phyloP scores from a whole-genome alignment of 2,113 vertebrate species.

The Lasiurus borealis region DNA sequence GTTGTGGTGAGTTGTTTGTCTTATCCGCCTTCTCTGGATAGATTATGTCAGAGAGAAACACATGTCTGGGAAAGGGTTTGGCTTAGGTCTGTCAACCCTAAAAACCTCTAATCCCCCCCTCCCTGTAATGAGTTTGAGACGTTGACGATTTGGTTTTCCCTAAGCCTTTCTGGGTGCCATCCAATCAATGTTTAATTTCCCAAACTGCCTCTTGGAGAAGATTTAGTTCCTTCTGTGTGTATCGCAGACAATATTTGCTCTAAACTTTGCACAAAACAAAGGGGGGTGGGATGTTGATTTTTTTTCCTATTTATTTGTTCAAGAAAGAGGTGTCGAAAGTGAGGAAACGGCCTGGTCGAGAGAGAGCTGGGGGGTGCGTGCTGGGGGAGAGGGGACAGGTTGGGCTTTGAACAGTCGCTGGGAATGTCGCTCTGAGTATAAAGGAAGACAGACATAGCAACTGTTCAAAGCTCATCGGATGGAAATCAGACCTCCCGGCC shows the following conservation, averaged over 20 bases:
- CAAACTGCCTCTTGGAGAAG: constrained; percentile 70
- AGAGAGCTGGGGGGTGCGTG: fast-evolving
- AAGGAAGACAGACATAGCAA: not conserved
- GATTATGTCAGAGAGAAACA: constrained; percentile 8
- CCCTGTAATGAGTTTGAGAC: constrained; percentile 70
- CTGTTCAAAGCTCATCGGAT: fast-evolving
- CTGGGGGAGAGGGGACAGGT: fast-evolving
- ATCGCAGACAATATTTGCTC: constrained; percentile 69
- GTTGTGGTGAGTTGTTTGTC: not conserved
- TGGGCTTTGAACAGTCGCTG: not conserved
- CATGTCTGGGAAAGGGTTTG: constrained; percentile 34
- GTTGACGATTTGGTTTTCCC: constrained; percentile 59
- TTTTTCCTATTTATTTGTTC: not conserved
- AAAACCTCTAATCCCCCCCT: constrained; percentile 66
- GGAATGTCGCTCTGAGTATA: not conserved
- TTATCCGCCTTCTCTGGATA: not conserved
- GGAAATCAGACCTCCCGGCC: fast-evolving
- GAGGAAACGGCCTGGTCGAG: fast-evolving
- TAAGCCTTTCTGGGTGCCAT: constrained; percentile 70
- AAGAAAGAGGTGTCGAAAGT: not conserved
- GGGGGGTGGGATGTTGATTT: not conserved
- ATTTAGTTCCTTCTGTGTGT: constrained; percentile 76
- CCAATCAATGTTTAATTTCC: constrained; percentile 81
- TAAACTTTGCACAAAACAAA: constrained; percentile 71
- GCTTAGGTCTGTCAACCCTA: constrained; percentile 59